Conservation (phyloP, 2,888 invertebrate species). For the Tyria jacobaeae region DNA sequence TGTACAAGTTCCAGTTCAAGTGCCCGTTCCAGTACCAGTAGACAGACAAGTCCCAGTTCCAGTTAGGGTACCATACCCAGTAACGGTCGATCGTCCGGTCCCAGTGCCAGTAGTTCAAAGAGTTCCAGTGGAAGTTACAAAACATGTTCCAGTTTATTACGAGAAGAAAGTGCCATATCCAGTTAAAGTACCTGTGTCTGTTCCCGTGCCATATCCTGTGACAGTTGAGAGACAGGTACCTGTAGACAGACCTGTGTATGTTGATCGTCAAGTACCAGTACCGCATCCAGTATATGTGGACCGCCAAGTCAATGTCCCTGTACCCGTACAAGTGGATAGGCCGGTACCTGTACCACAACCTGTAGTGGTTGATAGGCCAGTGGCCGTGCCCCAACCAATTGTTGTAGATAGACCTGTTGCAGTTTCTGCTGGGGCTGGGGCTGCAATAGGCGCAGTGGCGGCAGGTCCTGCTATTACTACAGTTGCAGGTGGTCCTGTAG, state of each 20-base stretch:
- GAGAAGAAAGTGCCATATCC: constrained; percentile 82
- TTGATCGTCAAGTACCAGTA: constrained; percentile 84
- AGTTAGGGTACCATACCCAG: constrained; percentile 83
- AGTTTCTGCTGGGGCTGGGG: constrained; percentile 35
- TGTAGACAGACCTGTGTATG: constrained; percentile 86
- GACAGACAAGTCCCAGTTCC: constrained; percentile 82
- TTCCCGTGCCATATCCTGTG: constrained; percentile 87
- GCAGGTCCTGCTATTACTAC: constrained; percentile 28
- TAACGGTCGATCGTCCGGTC: constrained; percentile 83
- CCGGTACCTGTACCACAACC: constrained; percentile 80
- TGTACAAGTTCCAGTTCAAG: constrained; percentile 79
- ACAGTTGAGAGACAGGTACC: constrained; percentile 86
- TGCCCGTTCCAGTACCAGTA: constrained; percentile 82
- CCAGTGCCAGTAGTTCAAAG: constrained; percentile 84
- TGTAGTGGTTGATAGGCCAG: constrained; percentile 62
- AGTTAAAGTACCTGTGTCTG: constrained; percentile 83
- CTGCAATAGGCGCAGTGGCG: constrained; percentile 21
- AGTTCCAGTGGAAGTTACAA: constrained; percentile 82
- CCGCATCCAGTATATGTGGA: constrained; percentile 86
- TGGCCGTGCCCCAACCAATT: constrained; percentile 46
- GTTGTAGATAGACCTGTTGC: constrained; percentile 47
- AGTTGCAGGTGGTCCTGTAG: constrained; percentile 32
- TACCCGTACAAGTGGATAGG: constrained; percentile 87
- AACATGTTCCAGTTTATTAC: constrained; percentile 81
- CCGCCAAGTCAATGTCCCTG: constrained; percentile 86